Conservation (phyloP, 2,888 invertebrate species). For the Axea sp. region DNA sequence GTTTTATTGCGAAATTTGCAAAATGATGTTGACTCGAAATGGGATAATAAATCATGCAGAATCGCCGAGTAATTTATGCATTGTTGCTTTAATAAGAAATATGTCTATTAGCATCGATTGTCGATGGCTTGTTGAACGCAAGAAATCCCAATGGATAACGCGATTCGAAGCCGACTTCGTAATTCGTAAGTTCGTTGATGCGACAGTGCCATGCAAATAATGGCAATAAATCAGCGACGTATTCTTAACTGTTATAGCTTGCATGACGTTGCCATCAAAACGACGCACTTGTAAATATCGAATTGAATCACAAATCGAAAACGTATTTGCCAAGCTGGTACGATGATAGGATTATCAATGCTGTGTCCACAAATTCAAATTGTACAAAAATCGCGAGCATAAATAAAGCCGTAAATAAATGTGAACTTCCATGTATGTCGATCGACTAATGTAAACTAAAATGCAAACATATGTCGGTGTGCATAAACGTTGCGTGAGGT, state of each 20-base stretch:
- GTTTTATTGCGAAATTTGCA: slow-evolving; percentile 22
- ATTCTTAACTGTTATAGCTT: slow-evolving; percentile 26
- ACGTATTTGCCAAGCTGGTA: slow-evolving; percentile 4
- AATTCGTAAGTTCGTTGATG: no score
- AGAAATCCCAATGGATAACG: no score
- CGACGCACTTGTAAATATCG: slow-evolving; percentile 26
- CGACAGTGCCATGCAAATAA: slow-evolving; percentile 43
- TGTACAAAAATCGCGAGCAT: slow-evolving; percentile 13
- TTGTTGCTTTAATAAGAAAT: neutral
- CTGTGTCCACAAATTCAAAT: slow-evolving; percentile 20
- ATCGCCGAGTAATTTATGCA: slow-evolving; percentile 6
- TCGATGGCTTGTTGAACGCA: slow-evolving; percentile 7
- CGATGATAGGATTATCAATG: slow-evolving; percentile 27
- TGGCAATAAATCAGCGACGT: slow-evolving; percentile 21
- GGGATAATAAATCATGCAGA: slow-evolving; percentile 13
- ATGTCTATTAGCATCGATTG: slow-evolving; percentile 9
- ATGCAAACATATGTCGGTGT: neutral
- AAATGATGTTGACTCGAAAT: slow-evolving; percentile 4
- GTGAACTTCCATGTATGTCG: neutral
- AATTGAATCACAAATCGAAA: slow-evolving; percentile 38
- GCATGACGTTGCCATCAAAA: slow-evolving; percentile 32
- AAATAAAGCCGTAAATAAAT: slow-evolving; percentile 17
- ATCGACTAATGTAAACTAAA: neutral
- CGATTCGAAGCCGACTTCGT: no score
- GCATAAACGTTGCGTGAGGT: no score